Evolutionary conservation across 2,797 vertebrate genomes (phyloP).

Genomic region (Xiphophorus birchmanni): DNA sequence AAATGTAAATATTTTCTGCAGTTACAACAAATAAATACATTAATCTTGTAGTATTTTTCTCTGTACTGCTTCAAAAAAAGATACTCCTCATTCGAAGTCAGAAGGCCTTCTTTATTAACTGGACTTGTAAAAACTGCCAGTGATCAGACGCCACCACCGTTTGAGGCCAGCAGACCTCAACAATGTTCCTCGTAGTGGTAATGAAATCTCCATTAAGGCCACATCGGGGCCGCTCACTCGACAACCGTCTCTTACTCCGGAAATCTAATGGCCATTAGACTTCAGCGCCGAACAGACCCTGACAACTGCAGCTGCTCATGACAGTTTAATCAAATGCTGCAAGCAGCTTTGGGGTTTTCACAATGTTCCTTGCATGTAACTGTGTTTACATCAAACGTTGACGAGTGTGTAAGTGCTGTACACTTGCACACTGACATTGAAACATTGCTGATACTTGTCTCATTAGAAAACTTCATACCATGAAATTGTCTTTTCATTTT

Average conservation of each 20-base stretch:
- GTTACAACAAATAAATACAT: slow-evolving; percentile 17
- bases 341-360: slow-evolving; percentile 15
- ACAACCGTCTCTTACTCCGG: slow-evolving; percentile 48
- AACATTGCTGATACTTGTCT: slow-evolving; percentile 20
- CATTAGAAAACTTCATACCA: slow-evolving; percentile 10
- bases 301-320: slow-evolving; percentile 41
- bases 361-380: slow-evolving; percentile 3
- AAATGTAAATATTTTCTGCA: neutral
- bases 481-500: neutral
- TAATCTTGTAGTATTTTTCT: slow-evolving; percentile 8
- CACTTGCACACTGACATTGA: neutral
- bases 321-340: slow-evolving; percentile 58
- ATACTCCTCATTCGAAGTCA: slow-evolving; percentile 40
- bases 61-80: slow-evolving; percentile 26
- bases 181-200: slow-evolving; percentile 55
- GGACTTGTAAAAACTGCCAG: slow-evolving; percentile 61
- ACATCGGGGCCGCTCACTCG: slow-evolving; percentile 57
- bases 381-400: slow-evolving; percentile 19
- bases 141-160: slow-evolving; percentile 52
- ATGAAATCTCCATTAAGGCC: slow-evolving; percentile 66
- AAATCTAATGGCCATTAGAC: slow-evolving; percentile 65
- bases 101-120: slow-evolving; percentile 60
- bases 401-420: neutral
- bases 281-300: slow-evolving; percentile 30
- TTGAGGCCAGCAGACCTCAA: slow-evolving; percentile 50